Percentiles rank a stretch among this genome's conserved stretches.
Conservation (phyloP, 1,140 invertebrate species). For the Eulimnadia texana region DNA sequence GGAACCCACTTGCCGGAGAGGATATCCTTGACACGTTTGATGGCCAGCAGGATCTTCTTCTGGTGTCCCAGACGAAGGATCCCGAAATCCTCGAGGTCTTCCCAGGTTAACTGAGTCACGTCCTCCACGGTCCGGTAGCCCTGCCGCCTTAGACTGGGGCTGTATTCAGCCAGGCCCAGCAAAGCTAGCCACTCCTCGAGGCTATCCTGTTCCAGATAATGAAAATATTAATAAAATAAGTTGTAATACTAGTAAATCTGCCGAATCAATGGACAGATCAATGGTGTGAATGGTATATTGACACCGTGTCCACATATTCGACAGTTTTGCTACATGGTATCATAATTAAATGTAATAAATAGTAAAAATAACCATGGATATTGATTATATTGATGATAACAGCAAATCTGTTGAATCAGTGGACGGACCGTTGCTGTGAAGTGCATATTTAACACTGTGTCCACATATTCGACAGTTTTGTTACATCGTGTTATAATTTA, state of each 20-base stretch:
- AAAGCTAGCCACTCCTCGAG: constrained; percentile 86
- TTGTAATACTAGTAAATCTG: neutral
- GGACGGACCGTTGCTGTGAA: no score
- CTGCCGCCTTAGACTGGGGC: constrained; percentile 69
- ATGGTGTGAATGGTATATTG: no score
- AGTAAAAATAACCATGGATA: no score
- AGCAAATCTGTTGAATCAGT: no score
- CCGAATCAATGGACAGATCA: no score
- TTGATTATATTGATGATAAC: no score
- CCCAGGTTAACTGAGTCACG: constrained; percentile 89
- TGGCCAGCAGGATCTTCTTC: constrained; percentile 93
- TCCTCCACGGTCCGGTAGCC: constrained; percentile 86
- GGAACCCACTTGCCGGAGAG: constrained; percentile 63
- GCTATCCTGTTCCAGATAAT: constrained; percentile 43
- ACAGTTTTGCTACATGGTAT: neutral
- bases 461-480: neutral
- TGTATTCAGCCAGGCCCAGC: constrained; percentile 81
- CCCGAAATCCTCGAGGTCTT: constrained; percentile 97
- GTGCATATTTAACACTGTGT: no score
- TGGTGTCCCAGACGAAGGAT: constrained; percentile 90
- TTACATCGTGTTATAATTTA: neutral
- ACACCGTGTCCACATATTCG: no score
- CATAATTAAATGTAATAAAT: neutral
- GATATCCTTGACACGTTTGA: constrained; percentile 91
- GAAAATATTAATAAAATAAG: neutral